Base-by-base conservation (phyloP, 2,888 invertebrate genomes). In the Patella pellucida region DNA sequence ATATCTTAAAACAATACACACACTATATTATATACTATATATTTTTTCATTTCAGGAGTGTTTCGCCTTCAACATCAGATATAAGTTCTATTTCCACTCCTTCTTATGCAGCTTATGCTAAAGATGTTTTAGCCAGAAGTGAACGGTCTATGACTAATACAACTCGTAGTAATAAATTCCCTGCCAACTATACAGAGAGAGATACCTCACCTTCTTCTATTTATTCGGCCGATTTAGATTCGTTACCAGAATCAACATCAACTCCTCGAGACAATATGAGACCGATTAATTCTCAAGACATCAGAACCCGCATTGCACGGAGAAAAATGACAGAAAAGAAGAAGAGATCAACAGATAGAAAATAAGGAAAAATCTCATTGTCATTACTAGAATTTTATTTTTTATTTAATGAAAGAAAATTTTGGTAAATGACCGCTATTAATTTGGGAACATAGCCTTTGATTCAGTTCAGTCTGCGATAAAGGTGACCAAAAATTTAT, bases 31-130 rank as follows among this genome's bases (percentile, higher is more conserved):
- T 9, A 41, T 41, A 9, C 41, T 41, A 41, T 5, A 41, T 41
- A 9, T 9, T 41, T 31, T 41, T 41, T 41, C 41, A 41, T 41
- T 41, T 41, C 41, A 73, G 54, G 67, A 56, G 69, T 52, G 74
- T 71, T 80, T 77, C 76, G 79, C 52, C 78, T 76, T 71, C 75
- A 75, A 76, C 75, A 77, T 50, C 76, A 80, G 31, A 78, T 81
- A 74, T 7, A 78, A 77, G 51, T 76, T 76, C 12, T 27, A 73
- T 14, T 73, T 79, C 83, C 1, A 83, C 83, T 78, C 80, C 82
- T 31, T 84, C 82, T 5, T 86, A 83, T 76, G 82, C 84, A 23
- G 84, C 82, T 52, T 86, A 85, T 73, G 84, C 85, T 9, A 69
- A 83, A 31, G 85, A 86, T 78, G 80, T 84, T 71, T 73, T 86